Conservation (phyloP, 1,140 invertebrate genomes). For the Ctenoplectra terminalis region DNA sequence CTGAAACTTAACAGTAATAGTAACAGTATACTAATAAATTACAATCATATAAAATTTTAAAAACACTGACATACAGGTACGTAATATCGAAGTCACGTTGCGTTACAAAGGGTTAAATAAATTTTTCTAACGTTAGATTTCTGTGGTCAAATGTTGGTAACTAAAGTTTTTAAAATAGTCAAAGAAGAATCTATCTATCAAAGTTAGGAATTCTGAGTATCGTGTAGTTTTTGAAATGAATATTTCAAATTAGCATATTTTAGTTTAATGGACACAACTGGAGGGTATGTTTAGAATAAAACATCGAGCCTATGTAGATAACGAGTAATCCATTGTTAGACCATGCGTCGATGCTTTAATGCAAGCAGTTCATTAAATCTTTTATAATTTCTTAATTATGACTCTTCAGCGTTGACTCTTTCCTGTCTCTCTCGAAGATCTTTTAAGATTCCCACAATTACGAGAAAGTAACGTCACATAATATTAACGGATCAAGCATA, state of each 20-base stretch:
- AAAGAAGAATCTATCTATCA: background rate
- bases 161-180: background rate
- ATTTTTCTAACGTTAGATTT: too few species aligned
- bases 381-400: background rate
- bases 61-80: too few species aligned
- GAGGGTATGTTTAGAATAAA: too few species aligned
- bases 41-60: too few species aligned
- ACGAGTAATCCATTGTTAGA: background rate
- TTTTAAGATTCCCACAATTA: background rate
- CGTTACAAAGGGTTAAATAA: too few species aligned
- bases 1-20: too few species aligned
- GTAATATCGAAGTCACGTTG: too few species aligned
- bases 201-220: background rate
- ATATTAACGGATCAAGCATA: background rate
- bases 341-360: background rate
- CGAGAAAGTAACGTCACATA: background rate
- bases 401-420: background rate
- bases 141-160: too few species aligned
- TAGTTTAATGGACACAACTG: background rate
- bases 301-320: too few species aligned
- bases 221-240: background rate
- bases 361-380: slow-evolving; percentile 2
- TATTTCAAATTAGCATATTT: background rate
- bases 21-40: too few species aligned
- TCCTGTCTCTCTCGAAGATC: background rate